Conservation (phyloP, 2,888 invertebrate species). For the Andricus curvator region DNA sequence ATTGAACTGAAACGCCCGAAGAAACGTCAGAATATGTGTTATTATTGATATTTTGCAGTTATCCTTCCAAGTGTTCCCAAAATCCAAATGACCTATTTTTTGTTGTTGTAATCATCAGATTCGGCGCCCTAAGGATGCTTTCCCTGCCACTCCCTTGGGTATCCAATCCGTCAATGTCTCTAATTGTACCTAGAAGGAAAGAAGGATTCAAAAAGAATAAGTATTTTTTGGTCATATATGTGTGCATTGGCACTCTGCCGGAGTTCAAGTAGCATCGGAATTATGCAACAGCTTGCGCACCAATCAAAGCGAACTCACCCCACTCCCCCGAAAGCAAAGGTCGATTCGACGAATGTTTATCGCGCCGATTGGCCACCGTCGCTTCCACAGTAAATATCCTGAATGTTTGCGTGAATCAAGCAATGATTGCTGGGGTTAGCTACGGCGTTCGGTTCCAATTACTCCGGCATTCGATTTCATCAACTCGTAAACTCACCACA, state of each 20-base stretch:
- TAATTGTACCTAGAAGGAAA: not conserved
- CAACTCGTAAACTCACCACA: not conserved
- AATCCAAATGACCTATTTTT: too few relatives aligned
- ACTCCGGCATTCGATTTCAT: constrained; percentile 44
- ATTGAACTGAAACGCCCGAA: too few relatives aligned
- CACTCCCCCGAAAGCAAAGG: constrained; percentile 47
- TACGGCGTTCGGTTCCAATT: constrained; percentile 50
- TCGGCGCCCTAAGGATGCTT: too few relatives aligned
- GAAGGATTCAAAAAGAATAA: too few relatives aligned
- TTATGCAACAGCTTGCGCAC: constrained; percentile 58
- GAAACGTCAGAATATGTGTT: too few relatives aligned
- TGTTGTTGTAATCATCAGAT: too few relatives aligned
- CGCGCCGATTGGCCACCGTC: constrained; percentile 56
- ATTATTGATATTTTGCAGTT: too few relatives aligned
- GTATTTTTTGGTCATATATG: not conserved
- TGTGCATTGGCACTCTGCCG: constrained; percentile 43
- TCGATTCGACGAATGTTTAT: constrained; percentile 58
- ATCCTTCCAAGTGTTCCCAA: too few relatives aligned
- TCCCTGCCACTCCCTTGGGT: too few relatives aligned
- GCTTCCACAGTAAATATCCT: constrained; percentile 55
- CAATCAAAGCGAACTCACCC: constrained; percentile 58
- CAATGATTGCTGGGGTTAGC: constrained; percentile 54
- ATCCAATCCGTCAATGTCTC: not conserved
- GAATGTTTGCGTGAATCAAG: constrained; percentile 55
- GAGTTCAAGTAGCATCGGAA: constrained; percentile 54